Base-by-base conservation (phyloP, 2,888 invertebrate species). In the Drosophila austrosaltans region DNA sequence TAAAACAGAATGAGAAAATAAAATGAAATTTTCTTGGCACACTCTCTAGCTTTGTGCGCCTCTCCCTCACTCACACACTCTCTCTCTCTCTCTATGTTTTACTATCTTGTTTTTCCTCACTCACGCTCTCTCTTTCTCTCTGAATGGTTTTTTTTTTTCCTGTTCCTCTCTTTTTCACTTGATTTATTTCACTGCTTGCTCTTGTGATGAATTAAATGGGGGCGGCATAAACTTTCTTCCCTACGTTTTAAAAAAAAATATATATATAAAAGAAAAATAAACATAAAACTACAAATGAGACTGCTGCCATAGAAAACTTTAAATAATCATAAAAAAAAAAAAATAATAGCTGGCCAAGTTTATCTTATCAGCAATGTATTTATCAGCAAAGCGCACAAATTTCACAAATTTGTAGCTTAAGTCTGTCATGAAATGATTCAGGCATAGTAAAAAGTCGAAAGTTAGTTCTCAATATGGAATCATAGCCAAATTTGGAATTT, bases 1-100 rank as follows among this genome's bases (percentile, higher is more conserved):
- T 85, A 88, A 85, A 87, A 85, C 89, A 77, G 75, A 72, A 76
- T 59, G 76, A 71, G 74, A 76, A 66, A 64, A 69, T 73, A 48
- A 25, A 48, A 48, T 48, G 48, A 48, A 48, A 48, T 48, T 48
- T 48, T 48, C 48, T 48, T 48, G 48, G 62, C 63, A 69, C 68
- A 63, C 76, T 72, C 75, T 78, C 22, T 63, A 40, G 64, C 61
- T 59, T 60, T 22, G 3, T 10, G 30, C 28, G 39, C 10, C 40
- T 42, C 54, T 54, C n/a, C 32, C 40, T 42, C 22, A 28, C 16
- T 8, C 61, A 44, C 65, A 25, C 61, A 57, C 36, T 44, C 30
- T 57, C 28, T 22, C 36, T 22, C 22, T 42, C 44, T 53, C 62
- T 54, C 40, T 28, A 16, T 30, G 36, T 58, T 22, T 1, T 25